Conservation (phyloP, 2,113 vertebrate species). For the Otis tarda region DNA sequence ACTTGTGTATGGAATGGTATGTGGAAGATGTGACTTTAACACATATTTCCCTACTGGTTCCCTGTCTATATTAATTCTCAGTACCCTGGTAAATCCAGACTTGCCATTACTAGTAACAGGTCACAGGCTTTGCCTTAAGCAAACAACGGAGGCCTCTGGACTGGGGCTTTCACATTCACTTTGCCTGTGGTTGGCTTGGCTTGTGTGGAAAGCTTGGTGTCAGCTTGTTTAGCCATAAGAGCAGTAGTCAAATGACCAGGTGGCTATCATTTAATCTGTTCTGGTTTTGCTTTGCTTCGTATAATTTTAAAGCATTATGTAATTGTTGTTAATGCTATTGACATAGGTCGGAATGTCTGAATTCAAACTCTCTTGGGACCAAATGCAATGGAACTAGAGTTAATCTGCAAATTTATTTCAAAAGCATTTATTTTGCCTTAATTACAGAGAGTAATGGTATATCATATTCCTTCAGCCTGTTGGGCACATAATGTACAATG, state of each 20-base stretch:
- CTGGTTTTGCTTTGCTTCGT: neutral
- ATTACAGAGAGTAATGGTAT: neutral
- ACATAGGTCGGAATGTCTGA: neutral
- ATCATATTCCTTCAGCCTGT: neutral
- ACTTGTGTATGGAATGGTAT: neutral
- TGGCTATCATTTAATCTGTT: neutral
- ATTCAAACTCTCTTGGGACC: neutral
- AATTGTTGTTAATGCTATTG: neutral
- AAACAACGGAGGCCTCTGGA: neutral
- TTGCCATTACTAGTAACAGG: neutral
- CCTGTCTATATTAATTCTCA: neutral
- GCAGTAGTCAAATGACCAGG: fast-evolving
- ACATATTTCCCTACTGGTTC: neutral
- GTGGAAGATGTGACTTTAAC: fast-evolving
- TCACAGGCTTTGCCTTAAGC: neutral
- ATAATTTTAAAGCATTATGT: neutral
- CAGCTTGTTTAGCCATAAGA: neutral
- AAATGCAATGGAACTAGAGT: neutral
- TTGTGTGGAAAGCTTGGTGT: neutral
- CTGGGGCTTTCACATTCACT: neutral
- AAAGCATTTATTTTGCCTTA: neutral
- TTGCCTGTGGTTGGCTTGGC: neutral
- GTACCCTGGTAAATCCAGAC: neutral
- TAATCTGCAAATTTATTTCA: neutral
- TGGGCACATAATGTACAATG: neutral